Conservation (phyloP, 2,797 vertebrate genomes). For the Sebastes wilsoni region DNA sequence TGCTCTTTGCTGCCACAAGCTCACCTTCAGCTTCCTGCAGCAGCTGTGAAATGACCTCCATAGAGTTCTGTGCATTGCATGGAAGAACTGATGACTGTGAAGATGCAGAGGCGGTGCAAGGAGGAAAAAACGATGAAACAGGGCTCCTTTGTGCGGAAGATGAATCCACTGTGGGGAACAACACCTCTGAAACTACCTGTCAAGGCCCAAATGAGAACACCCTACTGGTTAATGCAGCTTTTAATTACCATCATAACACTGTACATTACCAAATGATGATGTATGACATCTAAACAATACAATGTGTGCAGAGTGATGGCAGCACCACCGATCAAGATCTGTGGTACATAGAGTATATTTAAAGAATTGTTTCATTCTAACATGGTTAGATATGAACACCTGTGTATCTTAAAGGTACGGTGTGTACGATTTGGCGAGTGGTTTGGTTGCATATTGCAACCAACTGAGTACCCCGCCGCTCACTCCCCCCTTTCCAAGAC, state of each 20-base stretch:
- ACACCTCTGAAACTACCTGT: conserved; percentile 83
- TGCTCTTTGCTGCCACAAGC: conserved; percentile 2
- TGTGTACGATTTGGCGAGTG: too few relatives aligned
- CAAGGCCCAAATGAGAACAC: conserved; percentile 15
- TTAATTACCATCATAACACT: neutral
- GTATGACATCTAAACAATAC: neutral
- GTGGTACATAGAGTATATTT: neutral
- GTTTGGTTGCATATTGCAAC: too few relatives aligned
- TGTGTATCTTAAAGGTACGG: neutral
- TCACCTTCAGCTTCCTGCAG: conserved; percentile 85
- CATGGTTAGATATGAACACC: neutral
- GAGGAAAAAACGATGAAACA: conserved; percentile 2
- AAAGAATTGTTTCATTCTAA: neutral
- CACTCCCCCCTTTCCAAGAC: too few relatives aligned
- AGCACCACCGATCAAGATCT: neutral
- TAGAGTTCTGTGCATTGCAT: conserved; percentile 46
- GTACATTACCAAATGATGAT: neutral
- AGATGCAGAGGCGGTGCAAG: conserved; percentile 22
- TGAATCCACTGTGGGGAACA: conserved; percentile 72
- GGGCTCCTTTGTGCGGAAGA: conserved; percentile 34
- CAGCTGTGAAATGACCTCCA: conserved; percentile 81
- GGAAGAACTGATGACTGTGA: conserved; percentile 43
- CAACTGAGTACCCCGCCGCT: too few relatives aligned
- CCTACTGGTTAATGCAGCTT: neutral
- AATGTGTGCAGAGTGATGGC: neutral